Evolutionary conservation across 2,113 vertebrate species (phyloP).

Genomic region (Perca schrenkii): DNA sequence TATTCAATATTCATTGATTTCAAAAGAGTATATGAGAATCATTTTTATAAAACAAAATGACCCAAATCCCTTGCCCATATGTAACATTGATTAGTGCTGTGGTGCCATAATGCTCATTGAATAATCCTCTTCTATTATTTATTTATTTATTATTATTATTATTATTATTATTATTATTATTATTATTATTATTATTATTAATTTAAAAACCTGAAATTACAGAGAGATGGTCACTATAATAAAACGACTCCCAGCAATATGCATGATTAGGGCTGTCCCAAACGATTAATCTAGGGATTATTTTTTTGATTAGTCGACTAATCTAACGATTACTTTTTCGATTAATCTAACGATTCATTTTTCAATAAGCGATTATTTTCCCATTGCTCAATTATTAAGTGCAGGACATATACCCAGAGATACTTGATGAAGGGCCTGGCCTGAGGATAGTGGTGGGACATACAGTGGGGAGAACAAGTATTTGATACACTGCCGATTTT

Average conservation of each 20-base stretch:
- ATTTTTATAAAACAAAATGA: constrained; percentile 9
- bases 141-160: constrained; percentile 2
- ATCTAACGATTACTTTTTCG: no score
- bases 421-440: no score
- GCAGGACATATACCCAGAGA: no score
- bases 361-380: no score
- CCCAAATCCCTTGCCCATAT: background rate
- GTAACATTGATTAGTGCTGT: background rate
- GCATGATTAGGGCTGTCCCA: background rate
- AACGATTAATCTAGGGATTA: no score
- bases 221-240: background rate
- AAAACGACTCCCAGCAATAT: constrained; percentile 39
- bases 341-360: no score
- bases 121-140: background rate
- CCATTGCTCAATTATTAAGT: no score
- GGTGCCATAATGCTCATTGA: background rate
- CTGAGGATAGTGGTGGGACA: no score
- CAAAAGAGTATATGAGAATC: background rate
- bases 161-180: background rate
- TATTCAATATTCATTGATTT: constrained; percentile 8
- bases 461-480: no score
- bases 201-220: constrained; percentile 14
- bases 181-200: no score
- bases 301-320: no score
- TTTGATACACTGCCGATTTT: no score